phyloP scores from a whole-genome alignment of 1,140 invertebrate species.

The Saccostrea cuccullata region DNA sequence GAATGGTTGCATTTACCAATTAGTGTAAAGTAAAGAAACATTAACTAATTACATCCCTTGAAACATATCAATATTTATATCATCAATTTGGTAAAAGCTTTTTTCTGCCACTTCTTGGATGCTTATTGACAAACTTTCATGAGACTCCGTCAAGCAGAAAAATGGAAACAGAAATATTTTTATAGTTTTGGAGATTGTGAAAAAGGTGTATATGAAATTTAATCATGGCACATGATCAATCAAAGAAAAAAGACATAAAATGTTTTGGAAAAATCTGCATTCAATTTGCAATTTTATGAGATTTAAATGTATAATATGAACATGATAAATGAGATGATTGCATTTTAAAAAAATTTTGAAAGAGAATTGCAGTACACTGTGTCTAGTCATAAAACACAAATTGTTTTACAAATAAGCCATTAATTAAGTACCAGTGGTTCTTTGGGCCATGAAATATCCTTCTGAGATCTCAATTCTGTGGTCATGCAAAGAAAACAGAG shows the following conservation, averaged over 20 bases:
- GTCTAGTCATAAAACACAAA: not conserved
- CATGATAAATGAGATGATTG: conserved; percentile 27
- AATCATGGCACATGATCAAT: conserved; percentile 33
- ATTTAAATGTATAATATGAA: not conserved
- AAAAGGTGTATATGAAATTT: conserved; percentile 12
- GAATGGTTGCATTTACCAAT: not conserved
- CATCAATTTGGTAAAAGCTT: not conserved
- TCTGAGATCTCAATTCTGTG: not conserved
- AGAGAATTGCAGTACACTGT: not conserved
- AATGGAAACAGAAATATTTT: not conserved
- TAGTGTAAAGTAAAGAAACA: not conserved
- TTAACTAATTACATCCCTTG: not conserved
- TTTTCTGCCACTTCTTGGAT: not conserved
- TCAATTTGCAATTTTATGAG: conserved; percentile 32
- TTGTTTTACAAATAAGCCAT: not conserved
- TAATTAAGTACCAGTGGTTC: not conserved
- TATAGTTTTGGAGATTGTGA: not conserved
- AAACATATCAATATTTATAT: not conserved
- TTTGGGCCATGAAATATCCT: not conserved
- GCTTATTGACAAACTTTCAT: not conserved
- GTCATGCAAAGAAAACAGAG: not conserved
- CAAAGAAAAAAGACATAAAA: conserved; percentile 18
- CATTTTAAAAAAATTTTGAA: not conserved
- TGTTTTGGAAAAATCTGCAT: conserved; percentile 21
- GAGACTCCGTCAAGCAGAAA: conserved; percentile 3